phyloP scores from a whole-genome alignment of 1,140 invertebrate species.

The Schlechtendalia chinensis region DNA sequence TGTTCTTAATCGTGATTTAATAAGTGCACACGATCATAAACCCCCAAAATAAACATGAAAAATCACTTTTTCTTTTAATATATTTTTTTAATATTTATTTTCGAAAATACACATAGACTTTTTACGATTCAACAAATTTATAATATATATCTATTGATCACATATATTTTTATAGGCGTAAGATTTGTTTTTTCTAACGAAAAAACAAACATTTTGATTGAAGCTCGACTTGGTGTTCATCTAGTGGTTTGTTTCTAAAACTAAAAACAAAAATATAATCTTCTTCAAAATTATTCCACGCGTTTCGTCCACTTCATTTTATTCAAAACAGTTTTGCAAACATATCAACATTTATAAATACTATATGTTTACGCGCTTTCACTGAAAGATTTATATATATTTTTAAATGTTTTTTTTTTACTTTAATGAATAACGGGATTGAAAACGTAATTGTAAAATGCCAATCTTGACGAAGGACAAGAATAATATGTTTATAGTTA shows the following conservation, averaged over 20 bases:
- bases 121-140: constrained; percentile 36
- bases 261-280: neutral
- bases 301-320: neutral
- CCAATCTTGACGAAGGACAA: too few relatives aligned
- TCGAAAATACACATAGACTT: constrained; percentile 41
- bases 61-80: constrained; percentile 29
- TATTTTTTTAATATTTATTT: constrained; percentile 23
- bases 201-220: constrained; percentile 37
- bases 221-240: constrained; percentile 30
- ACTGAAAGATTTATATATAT: too few relatives aligned
- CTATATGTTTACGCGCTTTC: too few relatives aligned
- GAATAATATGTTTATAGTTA: too few relatives aligned
- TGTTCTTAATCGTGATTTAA: constrained; percentile 42
- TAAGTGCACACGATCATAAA: neutral
- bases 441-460: too few relatives aligned
- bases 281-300: neutral
- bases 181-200: neutral
- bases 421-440: too few relatives aligned
- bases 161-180: constrained; percentile 13
- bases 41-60: neutral
- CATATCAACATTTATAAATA: too few relatives aligned
- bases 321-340: neutral
- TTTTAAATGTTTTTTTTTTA: too few relatives aligned
- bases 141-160: constrained; percentile 37
- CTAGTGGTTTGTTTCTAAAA: constrained; percentile 9